Conservation (phyloP, 2,888 invertebrate genomes). For the Labia minor region DNA sequence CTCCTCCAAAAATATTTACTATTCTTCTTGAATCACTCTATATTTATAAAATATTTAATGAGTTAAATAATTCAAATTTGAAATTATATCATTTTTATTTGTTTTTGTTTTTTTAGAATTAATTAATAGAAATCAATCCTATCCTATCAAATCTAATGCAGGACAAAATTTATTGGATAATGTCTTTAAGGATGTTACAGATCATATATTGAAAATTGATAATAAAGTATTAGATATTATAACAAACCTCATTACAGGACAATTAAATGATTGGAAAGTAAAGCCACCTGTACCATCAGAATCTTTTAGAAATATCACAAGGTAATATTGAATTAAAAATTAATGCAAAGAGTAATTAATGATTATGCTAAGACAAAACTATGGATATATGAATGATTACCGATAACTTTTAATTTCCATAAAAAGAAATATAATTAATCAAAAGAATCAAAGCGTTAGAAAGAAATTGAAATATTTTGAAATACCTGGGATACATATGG, state of each 20-base stretch:
- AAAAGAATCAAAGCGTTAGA: too few relatives aligned
- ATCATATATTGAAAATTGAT: conserved; percentile 87
- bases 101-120: not conserved
- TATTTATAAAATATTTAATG: too few relatives aligned
- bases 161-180: conserved; percentile 44
- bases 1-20: not conserved
- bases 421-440: too few relatives aligned
- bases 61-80: too few relatives aligned
- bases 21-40: not conserved
- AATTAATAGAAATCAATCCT: not conserved
- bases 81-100: too few relatives aligned
- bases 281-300: conserved; percentile 90
- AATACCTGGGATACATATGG: too few relatives aligned
- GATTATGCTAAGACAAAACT: too few relatives aligned
- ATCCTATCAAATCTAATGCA: conserved; percentile 24
- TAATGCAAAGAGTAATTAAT: too few relatives aligned
- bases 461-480: too few relatives aligned
- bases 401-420: too few relatives aligned
- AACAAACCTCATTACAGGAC: conserved; percentile 68
- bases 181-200: conserved; percentile 66
- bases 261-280: conserved; percentile 82
- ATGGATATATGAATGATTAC: too few relatives aligned
- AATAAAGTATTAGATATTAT: conserved; percentile 85
- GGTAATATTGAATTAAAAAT: too few relatives aligned
- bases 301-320: conserved; percentile 74